Percentiles rank a stretch among this genome's conserved stretches.
Evolutionary conservation across 2,888 invertebrate species (phyloP).

Genomic region (Brachyopa scutellaris): DNA sequence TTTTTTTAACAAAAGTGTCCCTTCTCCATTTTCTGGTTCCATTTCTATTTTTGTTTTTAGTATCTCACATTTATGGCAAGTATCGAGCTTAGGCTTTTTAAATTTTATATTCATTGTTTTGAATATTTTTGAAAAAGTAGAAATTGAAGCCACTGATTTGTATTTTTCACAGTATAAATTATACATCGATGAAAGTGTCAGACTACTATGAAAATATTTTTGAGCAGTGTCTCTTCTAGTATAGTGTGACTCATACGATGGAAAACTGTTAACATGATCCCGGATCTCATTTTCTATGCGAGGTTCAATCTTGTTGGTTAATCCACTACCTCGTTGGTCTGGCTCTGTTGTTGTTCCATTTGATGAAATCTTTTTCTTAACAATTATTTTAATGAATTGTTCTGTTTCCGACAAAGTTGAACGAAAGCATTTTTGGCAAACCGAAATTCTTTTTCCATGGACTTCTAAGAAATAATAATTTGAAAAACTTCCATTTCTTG

Average conservation of each 20-base stretch:
- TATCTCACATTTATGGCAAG: slow-evolving; percentile 68
- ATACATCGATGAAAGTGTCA: slow-evolving; percentile 16
- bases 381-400: neutral
- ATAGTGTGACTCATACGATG: slow-evolving; percentile 19
- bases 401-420: neutral
- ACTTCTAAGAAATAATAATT: slow-evolving; percentile 2
- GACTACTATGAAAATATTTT: slow-evolving; percentile 30
- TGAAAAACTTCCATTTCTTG: slow-evolving; percentile 14
- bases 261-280: slow-evolving; percentile 25
- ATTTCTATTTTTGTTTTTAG: slow-evolving; percentile 48
- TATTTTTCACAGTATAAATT: slow-evolving; percentile 22
- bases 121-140: slow-evolving; percentile 64
- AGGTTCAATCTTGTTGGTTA: no score
- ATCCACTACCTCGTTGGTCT: neutral
- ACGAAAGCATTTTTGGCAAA: slow-evolving; percentile 12
- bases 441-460: slow-evolving; percentile 15
- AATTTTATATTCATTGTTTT: slow-evolving; percentile 61
- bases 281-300: slow-evolving; percentile 12
- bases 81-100: slow-evolving; percentile 54
- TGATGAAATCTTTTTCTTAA: neutral
- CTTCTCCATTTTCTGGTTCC: neutral
- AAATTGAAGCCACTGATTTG: slow-evolving; percentile 30
- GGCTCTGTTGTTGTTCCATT: neutral
- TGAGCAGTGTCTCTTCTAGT: slow-evolving; percentile 15
- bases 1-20: neutral